Conservation (phyloP, 2,797 vertebrate genomes). For the Orientallactaga sibirica region DNA sequence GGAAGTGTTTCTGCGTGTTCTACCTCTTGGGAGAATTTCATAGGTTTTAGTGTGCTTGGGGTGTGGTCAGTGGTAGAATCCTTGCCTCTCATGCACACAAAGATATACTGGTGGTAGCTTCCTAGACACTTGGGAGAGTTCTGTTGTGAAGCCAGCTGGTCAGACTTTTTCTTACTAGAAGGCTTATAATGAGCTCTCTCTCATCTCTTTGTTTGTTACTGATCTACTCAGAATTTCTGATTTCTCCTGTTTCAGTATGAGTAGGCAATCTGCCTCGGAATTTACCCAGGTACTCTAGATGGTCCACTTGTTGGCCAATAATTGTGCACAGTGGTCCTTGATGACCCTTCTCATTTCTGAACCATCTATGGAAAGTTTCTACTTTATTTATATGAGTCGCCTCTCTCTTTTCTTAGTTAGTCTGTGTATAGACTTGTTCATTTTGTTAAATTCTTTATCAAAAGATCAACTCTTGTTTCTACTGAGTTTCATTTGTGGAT, state of each 20-base stretch:
- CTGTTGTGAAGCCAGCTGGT: neutral
- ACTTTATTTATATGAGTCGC: neutral
- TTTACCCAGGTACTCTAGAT: neutral
- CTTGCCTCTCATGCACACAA: neutral
- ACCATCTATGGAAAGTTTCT: neutral
- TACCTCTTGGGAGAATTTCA: neutral
- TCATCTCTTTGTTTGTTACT: neutral
- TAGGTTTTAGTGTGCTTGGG: neutral
- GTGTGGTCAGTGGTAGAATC: neutral
- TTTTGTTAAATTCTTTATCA: neutral
- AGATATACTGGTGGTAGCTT: neutral
- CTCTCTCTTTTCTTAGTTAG: neutral
- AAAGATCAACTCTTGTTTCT: neutral
- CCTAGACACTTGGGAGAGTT: neutral
- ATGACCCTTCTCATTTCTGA: neutral
- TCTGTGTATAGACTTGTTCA: neutral
- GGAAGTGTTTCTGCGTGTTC: neutral
- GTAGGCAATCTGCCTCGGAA: neutral
- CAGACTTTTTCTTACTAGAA: neutral
- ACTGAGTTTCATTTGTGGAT: neutral
- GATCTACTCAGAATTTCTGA: neutral
- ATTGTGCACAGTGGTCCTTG: too few species aligned
- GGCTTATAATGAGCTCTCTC: neutral
- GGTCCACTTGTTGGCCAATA: neutral
- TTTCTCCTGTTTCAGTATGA: neutral